These are phyloP conservation scores for Kradibia gibbosae DNA, from an alignment of 1,140 invertebrate species.

Conservation along the genomic window DNA sequence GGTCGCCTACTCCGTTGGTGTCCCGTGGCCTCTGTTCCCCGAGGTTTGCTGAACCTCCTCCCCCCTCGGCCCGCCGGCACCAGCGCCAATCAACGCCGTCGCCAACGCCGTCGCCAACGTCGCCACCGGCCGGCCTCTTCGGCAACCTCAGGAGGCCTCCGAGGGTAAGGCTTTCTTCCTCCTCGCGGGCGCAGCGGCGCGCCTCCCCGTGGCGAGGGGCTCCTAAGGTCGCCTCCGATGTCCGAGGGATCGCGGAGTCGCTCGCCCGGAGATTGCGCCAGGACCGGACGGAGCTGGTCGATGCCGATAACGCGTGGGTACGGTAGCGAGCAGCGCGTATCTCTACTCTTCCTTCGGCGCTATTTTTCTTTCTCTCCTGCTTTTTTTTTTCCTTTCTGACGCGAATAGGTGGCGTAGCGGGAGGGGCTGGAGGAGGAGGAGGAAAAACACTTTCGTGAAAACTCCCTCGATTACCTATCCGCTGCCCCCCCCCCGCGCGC, in stretches of 20 bases:
- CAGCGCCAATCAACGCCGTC: too few relatives aligned
- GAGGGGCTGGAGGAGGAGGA: too few relatives aligned
- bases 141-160: conserved; percentile 15
- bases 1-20: background rate
- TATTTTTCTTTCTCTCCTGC: conserved; percentile 3
- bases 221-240: conserved; percentile 39
- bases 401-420: background rate
- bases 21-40: background rate
- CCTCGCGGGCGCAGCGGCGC: background rate
- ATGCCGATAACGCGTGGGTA: conserved; percentile 72
- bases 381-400: conserved; percentile 33
- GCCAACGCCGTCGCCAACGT: too few relatives aligned
- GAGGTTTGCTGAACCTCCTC: background rate
- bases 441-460: background rate
- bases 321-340: conserved; percentile 56
- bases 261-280: background rate
- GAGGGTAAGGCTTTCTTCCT: conserved; percentile 5
- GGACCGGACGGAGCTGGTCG: conserved; percentile 69
- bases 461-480: conserved; percentile 25
- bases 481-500: conserved; percentile 23
- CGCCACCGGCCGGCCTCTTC: too few relatives aligned
- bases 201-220: background rate
- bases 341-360: background rate
- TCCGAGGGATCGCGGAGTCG: conserved; percentile 25
- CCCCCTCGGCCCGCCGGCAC: too few relatives aligned